Conservation (phyloP, 2,113 vertebrate genomes). For the Caloenas nicobarica region DNA sequence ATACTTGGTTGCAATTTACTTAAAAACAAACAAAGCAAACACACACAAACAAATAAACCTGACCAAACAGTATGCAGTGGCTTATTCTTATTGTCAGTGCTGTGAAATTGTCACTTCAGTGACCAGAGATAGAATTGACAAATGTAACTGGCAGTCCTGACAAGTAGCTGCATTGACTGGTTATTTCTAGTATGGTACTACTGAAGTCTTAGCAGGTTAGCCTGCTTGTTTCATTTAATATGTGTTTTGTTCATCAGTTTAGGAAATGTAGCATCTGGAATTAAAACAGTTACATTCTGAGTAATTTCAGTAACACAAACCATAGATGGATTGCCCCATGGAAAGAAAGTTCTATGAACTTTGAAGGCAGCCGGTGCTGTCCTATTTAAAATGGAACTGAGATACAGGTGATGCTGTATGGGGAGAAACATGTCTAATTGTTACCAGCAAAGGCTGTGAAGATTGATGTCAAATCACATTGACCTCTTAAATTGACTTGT, state of each 20-base stretch:
- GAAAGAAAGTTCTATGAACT: not conserved
- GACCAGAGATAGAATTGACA: not conserved
- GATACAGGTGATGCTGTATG: accelerated
- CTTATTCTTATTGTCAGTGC: not conserved
- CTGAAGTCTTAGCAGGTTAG: not conserved
- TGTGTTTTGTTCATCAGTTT: not conserved
- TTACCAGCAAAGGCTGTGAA: not conserved
- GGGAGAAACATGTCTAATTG: not conserved
- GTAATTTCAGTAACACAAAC: not conserved
- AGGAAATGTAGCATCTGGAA: not conserved
- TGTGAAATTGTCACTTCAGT: not conserved
- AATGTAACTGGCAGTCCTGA: not conserved
- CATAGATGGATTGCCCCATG: accelerated
- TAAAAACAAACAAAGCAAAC: too few relatives aligned
- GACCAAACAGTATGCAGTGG: too few relatives aligned
- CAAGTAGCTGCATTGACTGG: not conserved
- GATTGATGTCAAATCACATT: not conserved
- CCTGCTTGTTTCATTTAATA: not conserved
- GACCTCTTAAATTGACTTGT: not conserved
- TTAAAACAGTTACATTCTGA: not conserved
- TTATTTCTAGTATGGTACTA: not conserved
- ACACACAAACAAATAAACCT: too few relatives aligned
- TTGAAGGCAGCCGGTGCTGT: not conserved
- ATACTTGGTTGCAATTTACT: not conserved
- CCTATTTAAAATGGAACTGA: not conserved